Conservation (phyloP, 2,888 invertebrate species). For the Amphipyra berbera region DNA sequence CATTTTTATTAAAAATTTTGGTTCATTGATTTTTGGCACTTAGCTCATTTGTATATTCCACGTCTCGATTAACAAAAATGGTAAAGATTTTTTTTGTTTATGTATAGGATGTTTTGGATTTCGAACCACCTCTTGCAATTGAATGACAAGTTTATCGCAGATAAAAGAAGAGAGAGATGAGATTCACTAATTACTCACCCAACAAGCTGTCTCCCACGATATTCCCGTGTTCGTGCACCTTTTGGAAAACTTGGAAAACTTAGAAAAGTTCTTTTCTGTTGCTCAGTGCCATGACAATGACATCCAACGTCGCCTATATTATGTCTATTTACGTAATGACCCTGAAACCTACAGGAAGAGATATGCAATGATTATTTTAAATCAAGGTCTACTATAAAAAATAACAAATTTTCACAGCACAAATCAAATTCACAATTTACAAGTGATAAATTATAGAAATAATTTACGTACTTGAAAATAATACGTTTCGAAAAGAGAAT, state of each 20-base stretch:
- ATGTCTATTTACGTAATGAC: constrained; percentile 86
- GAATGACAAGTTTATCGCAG: too few species aligned
- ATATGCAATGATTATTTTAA: constrained; percentile 15
- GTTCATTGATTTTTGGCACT: too few species aligned
- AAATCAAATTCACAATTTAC: neutral
- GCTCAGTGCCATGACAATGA: constrained; percentile 74
- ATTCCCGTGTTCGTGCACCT: constrained; percentile 90
- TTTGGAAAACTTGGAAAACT: constrained; percentile 77
- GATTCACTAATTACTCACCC: constrained; percentile 89
- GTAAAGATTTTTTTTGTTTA: too few species aligned
- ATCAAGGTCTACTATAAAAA: neutral
- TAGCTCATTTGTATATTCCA: too few species aligned
- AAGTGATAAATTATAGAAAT: neutral
- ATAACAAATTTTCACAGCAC: too few species aligned
- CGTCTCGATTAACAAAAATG: too few species aligned
- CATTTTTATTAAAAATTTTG: too few species aligned
- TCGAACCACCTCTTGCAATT: constrained; percentile 1
- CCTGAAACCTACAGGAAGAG: constrained; percentile 84
- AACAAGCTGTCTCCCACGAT: constrained; percentile 93
- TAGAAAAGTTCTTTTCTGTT: constrained; percentile 78
- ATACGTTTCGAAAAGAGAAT: constrained; percentile 62
- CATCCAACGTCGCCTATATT: constrained; percentile 67
- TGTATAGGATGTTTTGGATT: too few species aligned
- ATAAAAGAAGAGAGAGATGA: neutral
- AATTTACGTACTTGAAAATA: constrained; percentile 66